A percentile compares a stretch with the other conserved stretches of the same genome.
Conservation (phyloP, 2,888 invertebrate species). For the Uloborus plumipes region DNA sequence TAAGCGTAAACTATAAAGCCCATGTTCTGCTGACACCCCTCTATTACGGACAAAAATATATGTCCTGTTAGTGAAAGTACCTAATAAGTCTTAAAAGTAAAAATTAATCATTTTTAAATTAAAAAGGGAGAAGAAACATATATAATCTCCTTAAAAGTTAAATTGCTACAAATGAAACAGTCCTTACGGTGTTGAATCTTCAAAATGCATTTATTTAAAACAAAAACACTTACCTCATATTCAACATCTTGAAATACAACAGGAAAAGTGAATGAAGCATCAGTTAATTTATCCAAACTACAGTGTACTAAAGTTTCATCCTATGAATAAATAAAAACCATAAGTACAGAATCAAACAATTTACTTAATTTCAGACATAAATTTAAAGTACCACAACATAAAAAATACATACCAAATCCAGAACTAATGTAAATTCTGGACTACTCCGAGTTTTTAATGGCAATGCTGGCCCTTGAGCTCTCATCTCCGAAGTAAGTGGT, state of each 20-base stretch:
- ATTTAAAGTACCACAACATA: not conserved
- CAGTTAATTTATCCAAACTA: slow-evolving; percentile 89
- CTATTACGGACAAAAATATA: too few species aligned
- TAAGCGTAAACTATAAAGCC: too few species aligned
- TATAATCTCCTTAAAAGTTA: too few species aligned
- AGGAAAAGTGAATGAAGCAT: slow-evolving; percentile 93
- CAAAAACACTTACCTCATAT: slow-evolving; percentile 75
- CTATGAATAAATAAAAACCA: slow-evolving; percentile 70
- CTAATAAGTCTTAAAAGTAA: too few species aligned
- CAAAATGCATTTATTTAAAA: too few species aligned
- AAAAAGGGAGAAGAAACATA: too few species aligned
- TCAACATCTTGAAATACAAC: slow-evolving; percentile 91
- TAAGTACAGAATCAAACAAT: not conserved
- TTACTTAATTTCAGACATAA: not conserved
- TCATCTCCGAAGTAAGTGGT: slow-evolving; percentile 83
- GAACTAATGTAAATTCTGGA: slow-evolving; percentile 83
- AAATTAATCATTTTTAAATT: too few species aligned
- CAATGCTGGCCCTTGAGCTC: slow-evolving; percentile 83
- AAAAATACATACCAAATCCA: slow-evolving; percentile 81
- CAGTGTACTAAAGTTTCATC: slow-evolving; percentile 97
- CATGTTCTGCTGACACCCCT: too few species aligned
- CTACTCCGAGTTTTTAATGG: slow-evolving; percentile 92
- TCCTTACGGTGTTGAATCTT: too few species aligned
- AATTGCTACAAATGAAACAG: too few species aligned
- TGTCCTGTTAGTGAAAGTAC: too few species aligned